Percentiles rank a stretch among this genome's conserved stretches.
Evolutionary conservation across 2,113 vertebrate genomes (phyloP).

Genomic region (Eretmochelys imbricata): DNA sequence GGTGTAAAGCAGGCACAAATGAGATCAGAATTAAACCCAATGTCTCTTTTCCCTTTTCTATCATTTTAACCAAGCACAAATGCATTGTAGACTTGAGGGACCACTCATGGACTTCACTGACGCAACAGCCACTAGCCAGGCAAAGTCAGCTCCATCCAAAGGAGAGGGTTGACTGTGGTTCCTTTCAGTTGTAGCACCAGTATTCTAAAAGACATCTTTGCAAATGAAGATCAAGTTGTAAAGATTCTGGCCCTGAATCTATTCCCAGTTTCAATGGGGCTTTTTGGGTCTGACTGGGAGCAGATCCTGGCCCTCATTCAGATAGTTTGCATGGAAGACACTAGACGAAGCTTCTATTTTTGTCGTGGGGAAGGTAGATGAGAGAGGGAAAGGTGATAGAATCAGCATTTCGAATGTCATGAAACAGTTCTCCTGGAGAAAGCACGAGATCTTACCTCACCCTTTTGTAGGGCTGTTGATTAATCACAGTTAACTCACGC

Average conservation of each 20-base stretch:
- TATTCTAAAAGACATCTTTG: background rate
- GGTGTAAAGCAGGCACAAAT: background rate
- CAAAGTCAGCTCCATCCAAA: background rate
- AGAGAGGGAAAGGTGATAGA: background rate
- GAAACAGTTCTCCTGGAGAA: background rate
- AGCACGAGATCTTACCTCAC: background rate
- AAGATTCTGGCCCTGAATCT: rapidly evolving
- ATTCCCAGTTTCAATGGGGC: rapidly evolving
- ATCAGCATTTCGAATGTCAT: background rate
- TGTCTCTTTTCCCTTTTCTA: background rate
- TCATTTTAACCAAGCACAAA: background rate
- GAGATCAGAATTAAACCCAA: background rate
- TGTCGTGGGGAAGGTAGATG: background rate
- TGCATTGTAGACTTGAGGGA: background rate
- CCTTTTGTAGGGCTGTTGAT: no score
- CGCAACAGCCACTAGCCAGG: background rate
- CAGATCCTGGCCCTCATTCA: rapidly evolving
- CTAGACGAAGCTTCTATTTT: rapidly evolving
- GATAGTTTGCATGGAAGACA: background rate
- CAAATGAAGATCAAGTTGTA: background rate
- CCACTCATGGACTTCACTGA: background rate
- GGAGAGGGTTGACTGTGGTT: background rate
- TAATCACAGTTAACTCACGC: no score
- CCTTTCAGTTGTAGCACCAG: background rate
- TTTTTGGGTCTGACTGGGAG: rapidly evolving